Evolutionary conservation across 2,888 invertebrate genomes (phyloP), one percentile per base, ranked within the genome.

Genomic region (Chaetogeoica ovagalla): DNA sequence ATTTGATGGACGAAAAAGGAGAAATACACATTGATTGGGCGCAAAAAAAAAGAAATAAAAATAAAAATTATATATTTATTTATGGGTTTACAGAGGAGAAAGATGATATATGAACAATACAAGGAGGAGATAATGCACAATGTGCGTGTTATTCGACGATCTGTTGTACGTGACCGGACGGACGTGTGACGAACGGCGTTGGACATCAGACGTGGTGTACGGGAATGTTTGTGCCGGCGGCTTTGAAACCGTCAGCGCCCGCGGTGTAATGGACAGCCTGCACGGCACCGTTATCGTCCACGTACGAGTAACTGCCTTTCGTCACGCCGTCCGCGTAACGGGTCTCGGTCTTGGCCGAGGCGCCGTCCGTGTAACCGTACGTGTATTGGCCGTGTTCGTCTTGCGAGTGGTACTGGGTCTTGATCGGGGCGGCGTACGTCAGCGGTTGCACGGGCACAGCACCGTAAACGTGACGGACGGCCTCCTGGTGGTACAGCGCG

Each of bases 161-260:
- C n/a, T 2, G 43, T 7, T 9, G 43, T 9, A 43, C 43, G 43
- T 43, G 43, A 43, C 43, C 30, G 30, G 43, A 9, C 43, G 43
- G 30, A 30, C 30, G 30, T 30, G 30, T 30, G 30, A 30, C 43
- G 43, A 43, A 43, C 43, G 43, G 43, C 43, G 43, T 43, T 7
- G 8, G 8, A 43, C 39, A 48, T 77, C 62, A 77, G 55, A 77
- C 77, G 69, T 77, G 77, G 62, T 77, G 77, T 1, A 85, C 85
- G 13, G 88, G 88, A 60, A 88, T 83, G 84, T 88, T 88, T 73
- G 88, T 87, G 52, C 87, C 87, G 13, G 86, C 85, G 11, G 88
- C 86, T 8, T 86, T 85, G 85, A 88, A 89, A 19, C 88, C 88
- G 77, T 86, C 88, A n/a, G 86, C 85, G 81, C 87, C 88, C 2